Base-by-base conservation (phyloP, 2,797 vertebrate genomes). In the Denticeps clupeoides region DNA sequence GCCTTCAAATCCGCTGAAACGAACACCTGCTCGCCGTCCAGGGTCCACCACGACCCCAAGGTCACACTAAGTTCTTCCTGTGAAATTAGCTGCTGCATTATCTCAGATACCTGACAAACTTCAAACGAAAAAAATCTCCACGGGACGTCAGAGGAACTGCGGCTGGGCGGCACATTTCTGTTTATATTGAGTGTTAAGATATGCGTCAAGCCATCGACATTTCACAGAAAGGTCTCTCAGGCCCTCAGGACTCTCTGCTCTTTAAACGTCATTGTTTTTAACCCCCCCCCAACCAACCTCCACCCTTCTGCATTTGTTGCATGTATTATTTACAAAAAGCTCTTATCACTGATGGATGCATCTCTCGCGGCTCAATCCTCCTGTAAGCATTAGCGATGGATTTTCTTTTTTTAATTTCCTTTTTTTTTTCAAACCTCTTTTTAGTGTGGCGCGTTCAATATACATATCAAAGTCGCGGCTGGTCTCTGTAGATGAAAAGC, bases 101-200 rank as follows among this genome's bases (percentile, higher is more conserved):
- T n/a, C n/a, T n/a, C n/a, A n/a, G n/a, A n/a, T n/a, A n/a, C 33
- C 53, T 60, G 58, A 44, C 55, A 60, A 41, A 52, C 51, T 56
- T 40, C 35, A 49, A 47, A 41, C 52, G 38, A 42, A 46, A 43
- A 53, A 64, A 60, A 64, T 64, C 59, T 58, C 64, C 64, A 55
- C 40, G 47, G 47, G 46, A 58, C 23, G 29, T 35, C n/a, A n/a
- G n/a, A n/a, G n/a, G n/a, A n/a, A n/a, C n/a, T n/a, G n/a, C n/a
- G n/a, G n/a, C n/a, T n/a, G n/a, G n/a, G n/a, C n/a, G n/a, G n/a
- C n/a, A n/a, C n/a, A n/a, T n/a, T n/a, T n/a, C n/a, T n/a, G n/a
- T n/a, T n/a, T n/a, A n/a, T n/a, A n/a, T n/a, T n/a, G n/a, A n/a
- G n/a, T n/a, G n/a, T n/a, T n/a, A n/a, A n/a, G n/a, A n/a, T n/a